Conservation (phyloP, 2,113 vertebrate species). For the Dendrocopos noguchii region DNA sequence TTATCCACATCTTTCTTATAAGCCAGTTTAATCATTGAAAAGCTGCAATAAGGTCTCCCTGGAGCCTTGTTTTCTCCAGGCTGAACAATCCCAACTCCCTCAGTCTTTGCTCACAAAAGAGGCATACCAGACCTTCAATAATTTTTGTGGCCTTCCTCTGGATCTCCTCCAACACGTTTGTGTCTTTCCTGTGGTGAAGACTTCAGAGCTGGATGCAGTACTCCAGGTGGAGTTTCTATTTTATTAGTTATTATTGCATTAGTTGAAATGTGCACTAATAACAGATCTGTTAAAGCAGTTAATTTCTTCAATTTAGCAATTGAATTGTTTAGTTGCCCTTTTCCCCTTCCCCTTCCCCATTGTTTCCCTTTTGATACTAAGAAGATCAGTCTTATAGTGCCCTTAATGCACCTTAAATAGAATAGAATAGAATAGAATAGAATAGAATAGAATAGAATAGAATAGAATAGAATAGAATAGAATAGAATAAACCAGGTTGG, state of each 20-base stretch:
- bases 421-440: no score
- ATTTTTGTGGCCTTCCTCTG: no score
- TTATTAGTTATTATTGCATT: neutral
- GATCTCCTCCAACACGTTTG: neutral
- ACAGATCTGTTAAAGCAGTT: neutral
- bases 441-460: no score
- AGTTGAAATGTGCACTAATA: neutral
- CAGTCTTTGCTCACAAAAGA: no score
- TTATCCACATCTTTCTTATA: neutral
- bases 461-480: no score
- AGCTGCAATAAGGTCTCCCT: neutral
- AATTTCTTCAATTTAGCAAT: neutral
- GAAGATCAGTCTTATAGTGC: neutral
- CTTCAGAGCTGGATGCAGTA: neutral
- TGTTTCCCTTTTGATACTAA: neutral
- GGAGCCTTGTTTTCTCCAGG: neutral
- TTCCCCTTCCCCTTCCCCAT: neutral
- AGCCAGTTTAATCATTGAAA: neutral
- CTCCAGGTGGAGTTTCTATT: neutral
- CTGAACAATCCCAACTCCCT: no score
- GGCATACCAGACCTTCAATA: no score
- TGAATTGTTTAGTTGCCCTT: neutral
- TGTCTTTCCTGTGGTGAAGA: neutral
- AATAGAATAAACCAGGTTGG: no score
- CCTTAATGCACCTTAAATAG: neutral